Evolutionary conservation across 2,113 vertebrate species (phyloP).

Genomic region (Ochotona curzoniae): DNA sequence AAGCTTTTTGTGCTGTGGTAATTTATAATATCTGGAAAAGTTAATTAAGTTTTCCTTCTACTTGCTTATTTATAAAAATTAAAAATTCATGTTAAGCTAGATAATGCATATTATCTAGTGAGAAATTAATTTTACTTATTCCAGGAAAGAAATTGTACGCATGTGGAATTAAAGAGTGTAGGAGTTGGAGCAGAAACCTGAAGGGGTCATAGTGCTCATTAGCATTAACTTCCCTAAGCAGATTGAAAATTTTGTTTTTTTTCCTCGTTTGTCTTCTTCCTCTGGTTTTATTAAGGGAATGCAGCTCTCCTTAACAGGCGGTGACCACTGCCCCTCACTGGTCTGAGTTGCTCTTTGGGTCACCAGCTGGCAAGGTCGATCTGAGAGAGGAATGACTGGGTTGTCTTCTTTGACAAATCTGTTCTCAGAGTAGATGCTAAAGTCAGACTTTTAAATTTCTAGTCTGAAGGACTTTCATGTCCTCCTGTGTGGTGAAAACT

Average conservation of each 20-base stretch:
- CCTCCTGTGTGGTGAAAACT: neutral
- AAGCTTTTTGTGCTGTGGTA: neutral
- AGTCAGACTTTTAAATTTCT: neutral
- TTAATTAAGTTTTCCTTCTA: neutral
- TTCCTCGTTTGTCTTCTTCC: neutral
- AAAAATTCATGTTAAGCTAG: conserved; percentile 38
- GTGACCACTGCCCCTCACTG: too few species aligned
- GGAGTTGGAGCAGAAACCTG: neutral
- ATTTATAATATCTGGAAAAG: conserved; percentile 1
- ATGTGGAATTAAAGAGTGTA: neutral
- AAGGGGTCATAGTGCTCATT: neutral
- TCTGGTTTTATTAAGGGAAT: conserved; percentile 9
- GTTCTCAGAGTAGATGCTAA: neutral
- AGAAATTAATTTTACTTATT: neutral
- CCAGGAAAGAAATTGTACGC: neutral
- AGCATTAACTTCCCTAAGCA: neutral
- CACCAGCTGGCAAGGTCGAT: neutral
- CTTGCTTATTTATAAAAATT: neutral
- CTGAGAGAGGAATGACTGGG: neutral
- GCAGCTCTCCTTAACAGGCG: neutral
- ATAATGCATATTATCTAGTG: neutral
- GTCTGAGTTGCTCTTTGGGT: neutral
- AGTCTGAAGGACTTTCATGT: neutral
- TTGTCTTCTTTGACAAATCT: neutral
- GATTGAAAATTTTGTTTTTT: neutral